A percentile compares a stretch with the other conserved stretches of the same genome.
phyloP scores from a whole-genome alignment of 2,113 vertebrate genomes.

The Diadophis punctatus region DNA sequence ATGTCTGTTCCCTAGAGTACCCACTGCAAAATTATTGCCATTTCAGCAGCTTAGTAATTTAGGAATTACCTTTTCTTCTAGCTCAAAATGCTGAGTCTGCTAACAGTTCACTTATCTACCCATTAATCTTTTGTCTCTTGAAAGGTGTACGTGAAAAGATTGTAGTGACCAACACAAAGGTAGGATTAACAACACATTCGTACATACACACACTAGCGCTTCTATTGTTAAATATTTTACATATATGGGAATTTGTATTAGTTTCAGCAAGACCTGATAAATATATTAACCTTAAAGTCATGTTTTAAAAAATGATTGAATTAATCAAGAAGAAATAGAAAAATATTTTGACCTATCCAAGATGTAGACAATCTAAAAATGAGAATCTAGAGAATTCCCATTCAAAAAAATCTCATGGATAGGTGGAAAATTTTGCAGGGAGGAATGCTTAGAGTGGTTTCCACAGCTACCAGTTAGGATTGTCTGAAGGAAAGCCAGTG shows the following conservation, averaged over 20 bases:
- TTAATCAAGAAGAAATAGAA: background rate
- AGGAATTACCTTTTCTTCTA: constrained; percentile 46
- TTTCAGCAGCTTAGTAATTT: constrained; percentile 55
- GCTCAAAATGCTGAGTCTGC: constrained; percentile 10
- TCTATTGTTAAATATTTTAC: constrained; percentile 36
- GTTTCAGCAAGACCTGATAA: background rate
- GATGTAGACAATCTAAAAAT: constrained; percentile 3
- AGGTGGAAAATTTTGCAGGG: no score
- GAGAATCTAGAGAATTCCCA: background rate
- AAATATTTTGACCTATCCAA: background rate
- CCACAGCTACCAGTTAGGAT: background rate
- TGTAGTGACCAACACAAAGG: constrained; percentile 17
- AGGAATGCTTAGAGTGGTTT: background rate
- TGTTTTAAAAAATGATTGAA: background rate
- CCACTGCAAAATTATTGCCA: constrained; percentile 33
- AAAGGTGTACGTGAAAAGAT: constrained; percentile 20
- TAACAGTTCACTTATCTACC: constrained; percentile 11
- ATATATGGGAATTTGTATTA: constrained; percentile 15
- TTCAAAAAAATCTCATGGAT: background rate
- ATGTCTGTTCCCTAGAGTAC: constrained; percentile 32
- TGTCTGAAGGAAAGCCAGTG: background rate
- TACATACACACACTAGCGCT: background rate
- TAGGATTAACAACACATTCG: background rate
- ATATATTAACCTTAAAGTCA: constrained; percentile 7
- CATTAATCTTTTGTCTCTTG: constrained; percentile 45